Percentiles rank a stretch among this genome's conserved stretches.
These are phyloP conservation scores for Amblyornis subalaris DNA, from an alignment of 2,113 vertebrate genomes.

Conservation along the genomic window DNA sequence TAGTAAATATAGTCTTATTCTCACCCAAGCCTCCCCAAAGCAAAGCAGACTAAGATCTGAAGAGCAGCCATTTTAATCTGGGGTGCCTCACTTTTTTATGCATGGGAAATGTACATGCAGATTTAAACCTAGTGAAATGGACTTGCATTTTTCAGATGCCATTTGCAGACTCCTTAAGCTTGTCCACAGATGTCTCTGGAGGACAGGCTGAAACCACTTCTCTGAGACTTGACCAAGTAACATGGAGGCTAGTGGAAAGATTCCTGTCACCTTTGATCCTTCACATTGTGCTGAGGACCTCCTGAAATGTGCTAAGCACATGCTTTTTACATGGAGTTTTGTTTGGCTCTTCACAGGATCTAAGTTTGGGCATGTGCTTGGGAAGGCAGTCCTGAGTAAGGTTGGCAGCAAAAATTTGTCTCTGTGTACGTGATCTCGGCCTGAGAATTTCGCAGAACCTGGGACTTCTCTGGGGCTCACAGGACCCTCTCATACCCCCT, in stretches of 20 bases:
- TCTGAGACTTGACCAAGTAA: not conserved
- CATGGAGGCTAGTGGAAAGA: not conserved
- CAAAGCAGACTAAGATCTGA: not conserved
- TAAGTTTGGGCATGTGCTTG: not conserved
- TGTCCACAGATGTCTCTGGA: not conserved
- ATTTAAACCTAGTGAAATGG: not conserved
- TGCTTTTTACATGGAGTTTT: not conserved
- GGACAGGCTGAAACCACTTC: not conserved
- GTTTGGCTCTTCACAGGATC: not conserved
- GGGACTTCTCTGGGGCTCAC: not conserved
- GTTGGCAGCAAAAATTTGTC: not conserved
- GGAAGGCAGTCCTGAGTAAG: not conserved
- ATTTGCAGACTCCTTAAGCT: not conserved
- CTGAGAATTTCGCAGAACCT: not conserved
- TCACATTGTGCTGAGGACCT: not conserved
- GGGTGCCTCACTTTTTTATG: not conserved
- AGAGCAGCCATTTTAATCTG: not conserved
- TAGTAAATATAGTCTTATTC: not conserved
- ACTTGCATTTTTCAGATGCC: not conserved
- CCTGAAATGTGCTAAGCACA: not conserved
- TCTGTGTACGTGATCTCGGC: not conserved
- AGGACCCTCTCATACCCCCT: fast-evolving
- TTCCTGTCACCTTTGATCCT: not conserved
- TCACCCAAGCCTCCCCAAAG: not conserved
- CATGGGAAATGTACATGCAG: not conserved